Base-by-base conservation (phyloP, 2,113 vertebrate genomes). In the Ctenomys sociabilis region DNA sequence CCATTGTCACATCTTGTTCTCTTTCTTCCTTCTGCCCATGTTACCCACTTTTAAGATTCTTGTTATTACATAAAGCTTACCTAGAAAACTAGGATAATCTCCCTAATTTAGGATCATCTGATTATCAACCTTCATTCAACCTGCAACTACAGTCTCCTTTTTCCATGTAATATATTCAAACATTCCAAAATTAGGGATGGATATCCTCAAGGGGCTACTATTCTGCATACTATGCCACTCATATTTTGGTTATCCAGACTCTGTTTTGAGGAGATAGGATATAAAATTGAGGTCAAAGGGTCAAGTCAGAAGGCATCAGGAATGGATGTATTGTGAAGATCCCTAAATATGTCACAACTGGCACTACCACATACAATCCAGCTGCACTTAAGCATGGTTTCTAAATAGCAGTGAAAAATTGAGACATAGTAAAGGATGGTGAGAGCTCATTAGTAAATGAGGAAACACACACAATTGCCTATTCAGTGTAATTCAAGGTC, bases 51-150 rank as follows among this genome's bases (percentile, higher is more conserved):
- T 75, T 89, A 92, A 94, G 21, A 32, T 28, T 0, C n/a, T 70
- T 64, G 21, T 81, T 73, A 73, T 64, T 43, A 85, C 32, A 73
- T 5, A 52, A n/a, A 61, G 17, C 59, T 17, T 26, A 49, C 22
- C 57, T 49, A 14, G 61, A 6, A 84, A 83, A 77, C 5, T 32
- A 49, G 8, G 37, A 57, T 86, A 82, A 49, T 59, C 37, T 49
- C 26, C 30, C 59, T 77, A 82, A 13, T 93, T 68, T 94, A 90
- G 91, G 2, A 32, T 90, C 49, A 93, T 1, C 26, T 77, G 3
- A 87, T 91, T 70, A 78, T 59, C 61, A 77, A 78, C 10, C 59
- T 88, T 37, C 84, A 57, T 93, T 93, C 61, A 59, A 72, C 35
- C 45, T 82, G 28, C 37, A 49, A 61, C 75, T 35, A 26, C 61